Evolutionary conservation across 1,140 invertebrate genomes (phyloP), one percentile per base, ranked within the genome.

Genomic region (Pachyrhynchus sulphureomaculatus): DNA sequence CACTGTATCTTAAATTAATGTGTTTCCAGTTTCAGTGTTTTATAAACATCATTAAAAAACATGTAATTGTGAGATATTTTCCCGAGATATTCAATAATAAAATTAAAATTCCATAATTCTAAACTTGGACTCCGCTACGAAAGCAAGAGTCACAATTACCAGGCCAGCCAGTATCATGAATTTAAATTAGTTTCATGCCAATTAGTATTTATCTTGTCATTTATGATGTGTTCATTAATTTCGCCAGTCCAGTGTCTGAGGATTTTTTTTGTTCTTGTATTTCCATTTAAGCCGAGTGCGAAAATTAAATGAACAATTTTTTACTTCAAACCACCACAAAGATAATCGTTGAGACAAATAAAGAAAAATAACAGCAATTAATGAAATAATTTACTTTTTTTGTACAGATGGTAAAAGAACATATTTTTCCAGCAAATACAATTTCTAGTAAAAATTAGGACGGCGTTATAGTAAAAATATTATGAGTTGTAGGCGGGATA

Each of bases 151-250:
- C 18, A 49, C 47, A 49, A 49, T 49, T 49, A 49, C 32, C 47
- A 49, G 23, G 23, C 44, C 20, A 47, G 44, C 26, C 44, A n/a
- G 55, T 48, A 58, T 58, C 48, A 48, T 49, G 32, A 58, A 58
- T 58, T 58, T 58, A 58, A 58, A 58, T 58, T 48, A 48, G 32
- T 47, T 58, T 58, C 42, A 58, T 58, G 55, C 45, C 55, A 58
- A 58, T 58, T 58, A 58, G 55, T 39, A 33, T 58, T 58, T 58
- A 58, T 58, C 55, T 58, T 58, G 55, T 58, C 55, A 44, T 48
- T 58, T 58, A 48, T 58, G 55, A 58, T 58, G 36, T 58, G 55
- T 58, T 58, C 55, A 58, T 58, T 58, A 58, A 58, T 58, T 48
- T 58, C 13, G 55, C 34, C 32, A 41, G 29, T 39, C 39, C 33